Percentiles rank a stretch among this genome's conserved stretches.
Evolutionary conservation across 2,113 vertebrate genomes (phyloP).

Genomic region (Eurypyga helias): DNA sequence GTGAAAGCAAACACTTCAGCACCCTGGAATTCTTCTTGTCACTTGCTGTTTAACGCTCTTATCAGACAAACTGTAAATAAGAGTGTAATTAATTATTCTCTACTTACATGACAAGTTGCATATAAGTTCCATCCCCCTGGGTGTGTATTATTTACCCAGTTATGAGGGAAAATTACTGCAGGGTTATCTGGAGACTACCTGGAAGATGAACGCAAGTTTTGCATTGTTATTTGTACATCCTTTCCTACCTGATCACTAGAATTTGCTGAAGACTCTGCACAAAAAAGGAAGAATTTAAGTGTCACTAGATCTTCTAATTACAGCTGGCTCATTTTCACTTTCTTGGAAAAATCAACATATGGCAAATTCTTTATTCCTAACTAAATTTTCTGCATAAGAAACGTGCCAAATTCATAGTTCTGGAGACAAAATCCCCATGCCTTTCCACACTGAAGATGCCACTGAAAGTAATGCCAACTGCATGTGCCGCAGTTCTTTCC

Average conservation of each 20-base stretch:
- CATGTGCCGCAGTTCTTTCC: neutral
- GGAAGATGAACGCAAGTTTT: slow-evolving; percentile 20
- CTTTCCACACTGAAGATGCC: neutral
- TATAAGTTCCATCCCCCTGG: slow-evolving; percentile 21
- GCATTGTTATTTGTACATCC: neutral
- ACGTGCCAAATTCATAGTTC: neutral
- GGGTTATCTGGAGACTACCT: slow-evolving; percentile 19
- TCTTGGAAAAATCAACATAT: neutral
- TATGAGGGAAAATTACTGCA: slow-evolving; percentile 42
- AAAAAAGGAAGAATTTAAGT: neutral
- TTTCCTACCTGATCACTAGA: neutral
- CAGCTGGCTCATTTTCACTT: slow-evolving; percentile 16
- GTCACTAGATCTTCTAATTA: neutral
- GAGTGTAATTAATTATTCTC: slow-evolving; percentile 76
- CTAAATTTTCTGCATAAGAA: neutral
- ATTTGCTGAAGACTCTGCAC: neutral
- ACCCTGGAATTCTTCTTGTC: slow-evolving; percentile 59
- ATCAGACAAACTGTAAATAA: slow-evolving; percentile 75
- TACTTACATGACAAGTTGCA: slow-evolving; percentile 66
- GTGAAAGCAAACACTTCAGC: slow-evolving; percentile 54
- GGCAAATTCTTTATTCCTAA: neutral
- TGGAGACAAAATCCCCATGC: neutral
- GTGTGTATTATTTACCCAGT: slow-evolving; percentile 43
- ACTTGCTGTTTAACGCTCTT: slow-evolving; percentile 68
- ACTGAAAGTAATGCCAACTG: neutral